Conservation (phyloP, 2,888 invertebrate species). For the Lordiphosa fenestrarum region DNA sequence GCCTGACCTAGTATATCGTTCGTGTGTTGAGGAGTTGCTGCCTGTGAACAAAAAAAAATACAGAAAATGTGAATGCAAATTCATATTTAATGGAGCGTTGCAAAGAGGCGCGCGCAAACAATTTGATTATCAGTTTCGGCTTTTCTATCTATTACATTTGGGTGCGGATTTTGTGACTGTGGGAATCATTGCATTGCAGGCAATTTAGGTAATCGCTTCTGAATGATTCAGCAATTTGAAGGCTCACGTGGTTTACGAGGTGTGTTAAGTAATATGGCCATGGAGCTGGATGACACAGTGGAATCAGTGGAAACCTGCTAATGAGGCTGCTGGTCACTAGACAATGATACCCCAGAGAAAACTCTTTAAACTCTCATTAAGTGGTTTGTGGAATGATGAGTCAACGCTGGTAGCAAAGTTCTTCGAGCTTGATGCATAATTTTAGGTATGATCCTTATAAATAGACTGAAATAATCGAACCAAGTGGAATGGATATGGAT, state of each 20-base stretch:
- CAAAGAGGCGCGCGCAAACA: constrained; percentile 40
- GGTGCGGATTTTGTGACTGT: constrained; percentile 47
- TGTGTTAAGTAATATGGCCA: too few relatives aligned
- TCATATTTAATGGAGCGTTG: constrained; percentile 69
- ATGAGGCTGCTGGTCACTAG: too few relatives aligned
- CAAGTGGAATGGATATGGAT: too few relatives aligned
- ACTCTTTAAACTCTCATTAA: too few relatives aligned
- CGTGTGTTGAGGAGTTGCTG: constrained; percentile 1
- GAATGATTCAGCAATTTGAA: constrained; percentile 47
- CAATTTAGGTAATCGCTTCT: constrained; percentile 43
- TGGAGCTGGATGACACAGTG: too few relatives aligned
- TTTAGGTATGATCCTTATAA: too few relatives aligned
- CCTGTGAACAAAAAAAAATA: constrained; percentile 17
- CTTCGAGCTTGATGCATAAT: too few relatives aligned
- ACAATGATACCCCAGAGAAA: too few relatives aligned
- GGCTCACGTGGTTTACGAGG: constrained; percentile 28
- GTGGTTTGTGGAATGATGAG: too few relatives aligned
- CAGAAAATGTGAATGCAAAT: constrained; percentile 42
- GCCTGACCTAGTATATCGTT: constrained; percentile 6
- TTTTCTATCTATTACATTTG: constrained; percentile 19
- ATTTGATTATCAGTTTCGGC: constrained; percentile 51
- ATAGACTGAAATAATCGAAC: too few relatives aligned
- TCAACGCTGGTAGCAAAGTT: too few relatives aligned
- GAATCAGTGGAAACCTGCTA: too few relatives aligned
- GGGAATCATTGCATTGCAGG: constrained; percentile 56